These are phyloP conservation scores for Pandemis heparana DNA, from an alignment of 2,888 invertebrate species.

Conservation along the genomic window DNA sequence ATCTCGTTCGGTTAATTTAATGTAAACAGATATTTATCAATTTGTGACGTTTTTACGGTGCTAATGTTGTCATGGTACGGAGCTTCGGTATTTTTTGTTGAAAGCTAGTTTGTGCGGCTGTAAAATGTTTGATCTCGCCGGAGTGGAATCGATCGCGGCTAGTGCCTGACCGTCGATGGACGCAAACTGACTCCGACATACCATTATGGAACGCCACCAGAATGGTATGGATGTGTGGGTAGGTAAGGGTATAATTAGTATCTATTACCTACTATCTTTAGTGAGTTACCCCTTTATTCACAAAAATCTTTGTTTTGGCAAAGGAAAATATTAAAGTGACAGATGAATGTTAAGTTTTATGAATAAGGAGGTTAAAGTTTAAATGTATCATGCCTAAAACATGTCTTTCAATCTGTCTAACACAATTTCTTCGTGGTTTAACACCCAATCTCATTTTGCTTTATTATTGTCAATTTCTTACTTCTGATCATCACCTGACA, in stretches of 20 bases:
- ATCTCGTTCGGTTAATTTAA: conserved; percentile 77
- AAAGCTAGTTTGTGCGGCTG: conserved; percentile 60
- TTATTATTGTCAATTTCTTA: too few relatives aligned
- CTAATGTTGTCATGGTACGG: conserved; percentile 58
- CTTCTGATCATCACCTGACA: too few relatives aligned
- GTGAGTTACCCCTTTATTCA: background rate
- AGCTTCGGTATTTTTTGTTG: conserved; percentile 64
- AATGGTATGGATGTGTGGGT: conserved; percentile 87
- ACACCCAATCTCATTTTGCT: too few relatives aligned
- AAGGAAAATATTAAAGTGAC: too few relatives aligned
- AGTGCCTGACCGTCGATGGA: conserved; percentile 64
- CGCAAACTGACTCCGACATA: conserved; percentile 67
- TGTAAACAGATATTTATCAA: conserved; percentile 81
- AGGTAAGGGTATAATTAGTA: conserved; percentile 78
- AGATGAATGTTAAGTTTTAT: too few relatives aligned
- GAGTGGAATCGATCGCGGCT: conserved; percentile 53
- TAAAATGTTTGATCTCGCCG: conserved; percentile 58
- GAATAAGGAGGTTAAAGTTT: background rate
- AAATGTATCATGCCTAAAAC: too few relatives aligned
- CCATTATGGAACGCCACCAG: conserved; percentile 85
- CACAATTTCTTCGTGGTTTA: background rate
- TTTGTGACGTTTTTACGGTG: conserved; percentile 77
- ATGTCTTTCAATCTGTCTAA: background rate
- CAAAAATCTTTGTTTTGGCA: too few relatives aligned
- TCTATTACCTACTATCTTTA: conserved; percentile 30